Evolutionary conservation across 2,113 vertebrate genomes (phyloP), one percentile per base, ranked within the genome.

Genomic region (Chlorodrepanis virens): DNA sequence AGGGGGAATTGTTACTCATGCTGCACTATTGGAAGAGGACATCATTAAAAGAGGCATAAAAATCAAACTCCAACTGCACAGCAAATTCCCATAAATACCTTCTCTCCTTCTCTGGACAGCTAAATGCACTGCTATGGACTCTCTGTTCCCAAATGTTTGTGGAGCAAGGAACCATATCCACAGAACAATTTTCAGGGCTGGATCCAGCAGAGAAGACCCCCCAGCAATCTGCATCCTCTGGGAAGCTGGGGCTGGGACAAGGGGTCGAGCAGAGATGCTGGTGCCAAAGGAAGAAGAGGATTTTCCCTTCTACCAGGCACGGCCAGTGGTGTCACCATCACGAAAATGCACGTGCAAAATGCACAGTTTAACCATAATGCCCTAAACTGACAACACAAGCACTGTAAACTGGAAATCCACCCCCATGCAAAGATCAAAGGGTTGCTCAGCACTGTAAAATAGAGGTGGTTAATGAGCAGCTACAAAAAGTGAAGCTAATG

Each of bases 1-100:
- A 96, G 59, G 61, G 78, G 71, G 93, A 83, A 88, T 96, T 93
- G 83, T 95, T 94, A 94, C 68, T 57, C 60, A 20, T 39, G 50
- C 56, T 94, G 75, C 67, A 68, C 64, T 80, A 67, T 45, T 76
- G 87, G 79, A 84, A 84, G 67, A 90, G 65, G 69, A 94, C 60
- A 77, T 83, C 87, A 77, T 83, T 92, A 93, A 89, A 93, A 86
- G 64, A 90, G 39, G 94, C 33, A 74, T 87, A 89, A 91, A 93
- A 95, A 83, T 70, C 63, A 78, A 84, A 96, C 75, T 90, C 84
- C 74, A 97, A 45, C 64, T 83, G 84, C 59, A 77, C 42, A 90
- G 90, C 57, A 94, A 89, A 82, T 76, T 92, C 87, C 67, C 74
- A 77, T 81, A 76, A 96, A 95, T 84, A 91, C 59, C 40, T 92